These are phyloP conservation scores for Bacillus rossius DNA, from an alignment of 1,140 invertebrate species.

Conservation along the genomic window DNA sequence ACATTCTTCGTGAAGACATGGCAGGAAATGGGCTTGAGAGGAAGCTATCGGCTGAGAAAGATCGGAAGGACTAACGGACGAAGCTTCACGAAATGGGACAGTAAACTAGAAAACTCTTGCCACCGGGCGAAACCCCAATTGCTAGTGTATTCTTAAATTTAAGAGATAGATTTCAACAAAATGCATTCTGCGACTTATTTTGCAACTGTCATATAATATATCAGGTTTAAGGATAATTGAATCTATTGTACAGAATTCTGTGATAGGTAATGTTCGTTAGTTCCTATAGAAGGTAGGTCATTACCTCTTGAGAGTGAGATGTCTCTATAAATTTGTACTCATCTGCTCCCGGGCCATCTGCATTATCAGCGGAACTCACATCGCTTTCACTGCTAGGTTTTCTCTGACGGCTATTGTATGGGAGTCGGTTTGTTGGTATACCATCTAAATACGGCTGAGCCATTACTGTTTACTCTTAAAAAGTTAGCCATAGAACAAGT, in stretches of 20 bases:
- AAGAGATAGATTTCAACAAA: background rate
- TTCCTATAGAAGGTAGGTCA: background rate
- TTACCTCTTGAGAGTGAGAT: constrained; percentile 31
- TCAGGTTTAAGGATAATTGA: background rate
- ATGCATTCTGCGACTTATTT: background rate
- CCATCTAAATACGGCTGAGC: background rate
- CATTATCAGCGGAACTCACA: constrained; percentile 20
- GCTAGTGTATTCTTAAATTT: background rate
- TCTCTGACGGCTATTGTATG: constrained; percentile 20
- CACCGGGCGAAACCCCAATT: background rate
- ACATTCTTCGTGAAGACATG: too few relatives aligned
- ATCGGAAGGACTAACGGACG: too few relatives aligned
- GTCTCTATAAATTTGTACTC: constrained; percentile 35
- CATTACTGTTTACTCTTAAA: too few relatives aligned
- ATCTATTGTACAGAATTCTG: background rate
- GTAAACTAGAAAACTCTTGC: too few relatives aligned
- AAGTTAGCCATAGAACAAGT: too few relatives aligned
- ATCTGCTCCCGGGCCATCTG: constrained; percentile 27
- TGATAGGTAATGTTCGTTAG: background rate
- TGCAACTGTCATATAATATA: background rate
- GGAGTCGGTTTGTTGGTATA: constrained; percentile 17
- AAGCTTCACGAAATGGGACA: background rate
- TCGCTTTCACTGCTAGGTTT: constrained; percentile 28
- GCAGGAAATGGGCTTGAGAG: too few relatives aligned
- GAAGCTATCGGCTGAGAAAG: too few relatives aligned